Evolutionary conservation across 2,888 invertebrate genomes (phyloP), one percentile per base, ranked within the genome.

Genomic region (Pammene fasciana): DNA sequence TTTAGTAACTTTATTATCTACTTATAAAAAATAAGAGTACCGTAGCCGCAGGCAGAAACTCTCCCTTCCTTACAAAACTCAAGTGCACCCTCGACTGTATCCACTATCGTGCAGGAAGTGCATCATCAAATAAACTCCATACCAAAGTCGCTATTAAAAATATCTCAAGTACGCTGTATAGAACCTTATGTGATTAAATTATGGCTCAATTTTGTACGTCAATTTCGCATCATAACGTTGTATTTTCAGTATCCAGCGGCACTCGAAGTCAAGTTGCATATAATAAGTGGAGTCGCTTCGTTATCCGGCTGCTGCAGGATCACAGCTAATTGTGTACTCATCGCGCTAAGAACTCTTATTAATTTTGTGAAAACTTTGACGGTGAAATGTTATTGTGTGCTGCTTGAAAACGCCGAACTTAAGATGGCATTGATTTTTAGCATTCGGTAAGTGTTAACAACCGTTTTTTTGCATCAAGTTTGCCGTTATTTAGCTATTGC

Each of bases 261-360:
- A 55, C 70, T 70, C 54, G 54, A 73, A 85, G 82, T 85, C 83
- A 86, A 86, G 86, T 83, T 84, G 83, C 83, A 85, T 83, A 82
- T 84, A 81, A 83, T 84, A 83, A 83, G 87, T 82, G 82, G 81
- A 82, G 82, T 81, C 80, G 82, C 87, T 88, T 88, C 88, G 88
- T 88, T 88, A 88, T 87, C 80, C 82, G 78, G 79, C 80, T 83
- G 81, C 78, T 78, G 76, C 75, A 82, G 82, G 82, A 84, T 82
- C 82, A 83, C 60, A 78, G 85, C 86, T 88, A 88, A 88, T 88
- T 88, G 87, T 86, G 81, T 76, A 81, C 86, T 87, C 78, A 80
- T 80, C 78, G 75, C 77, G 79, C 59, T 61, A 61, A 70, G 70
- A 57, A 54, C 70, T 60, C 70, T 70, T 60, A 38, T 26, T 60